Conservation (phyloP, 2,888 invertebrate genomes). For the Caenorhabditis sp. region DNA sequence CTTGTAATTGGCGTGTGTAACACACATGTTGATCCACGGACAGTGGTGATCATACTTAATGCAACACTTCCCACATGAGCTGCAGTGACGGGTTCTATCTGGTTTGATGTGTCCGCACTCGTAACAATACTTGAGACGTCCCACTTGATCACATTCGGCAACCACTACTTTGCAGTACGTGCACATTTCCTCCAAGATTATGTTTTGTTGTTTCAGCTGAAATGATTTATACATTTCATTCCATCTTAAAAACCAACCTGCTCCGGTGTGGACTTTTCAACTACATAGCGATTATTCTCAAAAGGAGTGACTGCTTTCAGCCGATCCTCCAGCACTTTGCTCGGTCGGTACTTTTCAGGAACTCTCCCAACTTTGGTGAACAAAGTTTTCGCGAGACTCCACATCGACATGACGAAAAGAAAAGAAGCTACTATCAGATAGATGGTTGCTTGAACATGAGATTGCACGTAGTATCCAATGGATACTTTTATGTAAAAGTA, state of each 20-base stretch:
- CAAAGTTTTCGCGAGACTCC: constrained; percentile 72
- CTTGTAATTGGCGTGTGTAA: constrained; percentile 77
- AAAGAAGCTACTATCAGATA: constrained; percentile 69
- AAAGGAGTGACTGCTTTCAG: constrained; percentile 72
- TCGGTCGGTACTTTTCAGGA: constrained; percentile 67
- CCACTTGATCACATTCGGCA: constrained; percentile 70
- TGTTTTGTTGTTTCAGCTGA: constrained; percentile 59
- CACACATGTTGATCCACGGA: constrained; percentile 79
- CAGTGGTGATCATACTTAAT: constrained; percentile 77
- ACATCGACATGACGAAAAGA: constrained; percentile 69
- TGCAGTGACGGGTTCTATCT: constrained; percentile 77
- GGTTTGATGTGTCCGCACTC: constrained; percentile 77
- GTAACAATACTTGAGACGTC: constrained; percentile 74
- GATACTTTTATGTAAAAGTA: constrained; percentile 60
- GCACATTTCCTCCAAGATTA: constrained; percentile 68
- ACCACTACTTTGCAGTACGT: constrained; percentile 48
- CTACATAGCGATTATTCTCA: constrained; percentile 67
- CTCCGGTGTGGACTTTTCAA: constrained; percentile 70
- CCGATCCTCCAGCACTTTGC: constrained; percentile 64
- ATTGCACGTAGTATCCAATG: constrained; percentile 61
- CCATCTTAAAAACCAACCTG: constrained; percentile 48
- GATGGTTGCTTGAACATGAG: constrained; percentile 56
- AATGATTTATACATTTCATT: constrained; percentile 4
- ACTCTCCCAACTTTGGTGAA: constrained; percentile 69
- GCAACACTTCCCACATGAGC: constrained; percentile 77